Evolutionary conservation across 2,888 invertebrate species (phyloP).

Genomic region (Heliconius ethilla): DNA sequence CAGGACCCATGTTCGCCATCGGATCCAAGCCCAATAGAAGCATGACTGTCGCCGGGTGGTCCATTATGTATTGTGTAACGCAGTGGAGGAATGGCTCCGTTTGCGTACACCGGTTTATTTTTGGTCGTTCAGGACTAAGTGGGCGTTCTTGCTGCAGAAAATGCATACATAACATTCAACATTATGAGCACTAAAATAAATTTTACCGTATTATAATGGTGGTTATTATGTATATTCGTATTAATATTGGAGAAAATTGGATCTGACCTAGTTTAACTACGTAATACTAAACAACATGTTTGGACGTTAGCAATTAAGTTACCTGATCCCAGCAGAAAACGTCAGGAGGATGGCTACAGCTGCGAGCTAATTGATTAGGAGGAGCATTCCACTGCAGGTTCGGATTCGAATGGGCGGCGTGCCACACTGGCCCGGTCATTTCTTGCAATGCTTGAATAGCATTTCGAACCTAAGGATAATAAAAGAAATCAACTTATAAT

Average conservation of each 20-base stretch:
- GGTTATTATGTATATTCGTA: background rate
- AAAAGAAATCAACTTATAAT: conserved; percentile 10
- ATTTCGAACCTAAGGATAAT: conserved; percentile 84
- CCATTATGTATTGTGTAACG: conserved; percentile 85
- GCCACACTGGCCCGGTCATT: conserved; percentile 87
- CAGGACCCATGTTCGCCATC: conserved; percentile 69
- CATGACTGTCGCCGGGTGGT: conserved; percentile 88
- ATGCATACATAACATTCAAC: conserved; percentile 28
- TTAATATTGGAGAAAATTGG: background rate
- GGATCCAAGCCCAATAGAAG: conserved; percentile 88
- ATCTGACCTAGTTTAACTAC: conserved; percentile 1
- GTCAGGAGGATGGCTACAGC: conserved; percentile 92
- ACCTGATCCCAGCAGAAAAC: conserved; percentile 89
- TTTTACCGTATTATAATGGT: conserved; percentile 23
- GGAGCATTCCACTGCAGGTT: conserved; percentile 84
- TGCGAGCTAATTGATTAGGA: conserved; percentile 85
- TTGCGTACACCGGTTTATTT: conserved; percentile 79
- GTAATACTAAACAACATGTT: background rate
- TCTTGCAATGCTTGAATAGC: conserved; percentile 93
- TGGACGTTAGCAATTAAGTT: conserved; percentile 23
- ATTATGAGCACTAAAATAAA: conserved; percentile 32
- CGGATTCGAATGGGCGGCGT: conserved; percentile 92
- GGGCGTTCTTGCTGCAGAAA: conserved; percentile 69
- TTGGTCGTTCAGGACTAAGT: conserved; percentile 68
- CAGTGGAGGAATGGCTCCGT: conserved; percentile 84